Conservation (phyloP, 1,140 invertebrate genomes). For the Zophobas atratus region DNA sequence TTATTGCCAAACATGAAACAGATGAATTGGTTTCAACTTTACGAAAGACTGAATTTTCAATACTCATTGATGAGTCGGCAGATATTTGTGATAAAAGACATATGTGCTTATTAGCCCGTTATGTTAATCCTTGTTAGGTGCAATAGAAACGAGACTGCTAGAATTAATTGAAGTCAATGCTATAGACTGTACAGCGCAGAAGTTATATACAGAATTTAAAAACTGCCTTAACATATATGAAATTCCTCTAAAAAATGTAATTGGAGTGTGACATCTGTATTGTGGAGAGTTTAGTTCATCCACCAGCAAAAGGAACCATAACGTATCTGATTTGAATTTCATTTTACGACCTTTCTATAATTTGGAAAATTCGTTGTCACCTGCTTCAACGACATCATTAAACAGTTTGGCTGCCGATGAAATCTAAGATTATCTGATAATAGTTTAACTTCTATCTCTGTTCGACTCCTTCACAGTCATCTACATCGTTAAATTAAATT, state of each 20-base stretch:
- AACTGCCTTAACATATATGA: slow-evolving; percentile 15
- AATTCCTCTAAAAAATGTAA: slow-evolving; percentile 58
- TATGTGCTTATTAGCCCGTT: not conserved
- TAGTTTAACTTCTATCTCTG: no score
- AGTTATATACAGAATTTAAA: slow-evolving; percentile 28
- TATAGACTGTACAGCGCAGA: slow-evolving; percentile 17
- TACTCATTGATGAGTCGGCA: slow-evolving; percentile 28
- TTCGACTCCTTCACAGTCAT: no score
- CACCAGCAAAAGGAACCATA: no score
- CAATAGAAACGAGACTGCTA: slow-evolving; percentile 13
- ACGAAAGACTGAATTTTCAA: not conserved
- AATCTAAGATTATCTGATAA: no score
- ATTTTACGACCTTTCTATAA: no score
- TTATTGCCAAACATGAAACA: not conserved
- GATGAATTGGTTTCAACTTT: not conserved
- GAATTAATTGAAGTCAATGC: slow-evolving; percentile 26
- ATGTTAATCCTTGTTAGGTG: not conserved
- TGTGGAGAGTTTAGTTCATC: no score
- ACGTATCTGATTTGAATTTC: no score
- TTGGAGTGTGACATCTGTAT: slow-evolving; percentile 57
- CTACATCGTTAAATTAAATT: no score
- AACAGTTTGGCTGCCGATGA: no score
- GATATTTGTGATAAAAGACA: slow-evolving; percentile 39
- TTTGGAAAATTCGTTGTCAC: no score
- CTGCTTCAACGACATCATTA: no score